These are phyloP conservation scores for Valencia hispanica DNA, from an alignment of 2,797 vertebrate species.

Conservation along the genomic window DNA sequence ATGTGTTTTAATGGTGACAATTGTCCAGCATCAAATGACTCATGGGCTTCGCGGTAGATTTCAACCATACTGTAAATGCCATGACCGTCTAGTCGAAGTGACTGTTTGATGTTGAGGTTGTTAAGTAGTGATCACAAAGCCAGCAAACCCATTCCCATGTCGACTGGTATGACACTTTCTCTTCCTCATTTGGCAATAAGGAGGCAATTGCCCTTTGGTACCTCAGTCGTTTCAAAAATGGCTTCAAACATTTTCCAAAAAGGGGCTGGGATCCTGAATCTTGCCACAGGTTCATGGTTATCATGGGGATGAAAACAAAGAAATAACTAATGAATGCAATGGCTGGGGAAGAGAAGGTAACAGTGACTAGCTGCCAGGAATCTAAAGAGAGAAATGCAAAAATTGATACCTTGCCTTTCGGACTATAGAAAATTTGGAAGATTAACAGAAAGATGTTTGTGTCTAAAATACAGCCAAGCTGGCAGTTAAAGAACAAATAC, in stretches of 20 bases:
- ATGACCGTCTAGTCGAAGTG: neutral
- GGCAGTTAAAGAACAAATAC: neutral
- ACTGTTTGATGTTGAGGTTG: too few species aligned
- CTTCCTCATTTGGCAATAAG: neutral
- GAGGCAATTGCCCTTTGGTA: neutral
- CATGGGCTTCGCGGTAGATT: too few species aligned
- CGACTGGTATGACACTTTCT: neutral
- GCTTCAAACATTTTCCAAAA: neutral
- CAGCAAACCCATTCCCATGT: too few species aligned
- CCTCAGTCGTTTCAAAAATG: neutral
- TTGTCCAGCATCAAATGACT: neutral
- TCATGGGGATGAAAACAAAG: neutral
- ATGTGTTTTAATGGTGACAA: neutral
- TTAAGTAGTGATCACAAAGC: too few species aligned
- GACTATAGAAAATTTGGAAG: neutral
- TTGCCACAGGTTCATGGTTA: neutral
- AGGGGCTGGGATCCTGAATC: neutral
- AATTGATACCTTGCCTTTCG: neutral
- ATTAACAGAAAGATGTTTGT: neutral
- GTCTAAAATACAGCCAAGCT: neutral
- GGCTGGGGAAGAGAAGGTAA: neutral
- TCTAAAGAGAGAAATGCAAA: neutral
- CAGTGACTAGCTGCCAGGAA: neutral
- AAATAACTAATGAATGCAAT: neutral
- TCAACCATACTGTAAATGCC: too few species aligned